phyloP scores from a whole-genome alignment of 2,113 vertebrate genomes.

The Brevimyrus niger region DNA sequence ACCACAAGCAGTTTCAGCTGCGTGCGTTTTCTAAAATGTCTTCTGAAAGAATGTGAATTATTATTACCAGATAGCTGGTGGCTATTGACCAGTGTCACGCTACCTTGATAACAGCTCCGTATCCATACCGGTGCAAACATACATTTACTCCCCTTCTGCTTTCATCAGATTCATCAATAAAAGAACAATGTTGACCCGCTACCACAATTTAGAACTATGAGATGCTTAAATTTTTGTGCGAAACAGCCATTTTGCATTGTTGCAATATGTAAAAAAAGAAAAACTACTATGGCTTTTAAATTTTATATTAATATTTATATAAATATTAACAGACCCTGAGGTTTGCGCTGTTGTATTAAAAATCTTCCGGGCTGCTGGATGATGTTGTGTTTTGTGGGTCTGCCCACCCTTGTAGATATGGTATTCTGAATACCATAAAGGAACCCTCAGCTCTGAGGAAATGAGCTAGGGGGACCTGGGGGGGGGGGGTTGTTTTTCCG shows the following conservation, averaged over 20 bases:
- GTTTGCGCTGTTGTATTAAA: constrained; percentile 3
- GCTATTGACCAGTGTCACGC: background rate
- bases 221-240: background rate
- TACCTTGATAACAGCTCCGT: no score
- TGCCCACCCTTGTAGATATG: background rate
- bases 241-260: constrained; percentile 2
- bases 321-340: background rate
- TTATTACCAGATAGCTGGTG: background rate
- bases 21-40: background rate
- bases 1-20: background rate
- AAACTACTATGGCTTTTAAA: background rate
- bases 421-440: constrained; percentile 5
- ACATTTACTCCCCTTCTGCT: background rate
- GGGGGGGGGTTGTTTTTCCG: background rate
- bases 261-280: constrained; percentile 3
- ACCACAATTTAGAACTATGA: background rate
- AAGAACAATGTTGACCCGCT: background rate
- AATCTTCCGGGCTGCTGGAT: constrained; percentile 24
- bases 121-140: background rate
- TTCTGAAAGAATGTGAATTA: background rate
- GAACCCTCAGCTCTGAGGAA: background rate
- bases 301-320: constrained; percentile 8
- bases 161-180: background rate
- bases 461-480: background rate
- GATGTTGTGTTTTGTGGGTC: constrained; percentile 6